phyloP scores from a whole-genome alignment of 1,140 invertebrate species.

The Bombus superbus region DNA sequence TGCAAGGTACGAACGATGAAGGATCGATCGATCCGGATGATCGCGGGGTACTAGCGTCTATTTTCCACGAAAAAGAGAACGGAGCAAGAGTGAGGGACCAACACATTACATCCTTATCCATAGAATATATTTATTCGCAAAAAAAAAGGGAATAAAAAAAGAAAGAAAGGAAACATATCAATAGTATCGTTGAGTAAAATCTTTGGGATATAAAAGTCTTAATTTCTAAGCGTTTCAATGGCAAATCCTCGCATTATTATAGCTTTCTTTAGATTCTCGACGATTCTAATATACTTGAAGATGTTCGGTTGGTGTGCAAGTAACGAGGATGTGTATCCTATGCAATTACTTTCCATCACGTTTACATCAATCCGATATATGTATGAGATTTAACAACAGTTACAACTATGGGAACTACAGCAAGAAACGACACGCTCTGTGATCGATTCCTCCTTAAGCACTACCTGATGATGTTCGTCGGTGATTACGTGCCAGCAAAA shows the following conservation, averaged over 20 bases:
- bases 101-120: slow-evolving; percentile 51
- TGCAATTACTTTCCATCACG: too few relatives aligned
- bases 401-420: neutral
- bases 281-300: too few relatives aligned
- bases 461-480: neutral
- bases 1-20: slow-evolving; percentile 2
- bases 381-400: too few relatives aligned
- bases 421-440: neutral
- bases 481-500: neutral
- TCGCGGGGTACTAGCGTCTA: neutral
- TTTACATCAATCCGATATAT: neutral
- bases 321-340: neutral
- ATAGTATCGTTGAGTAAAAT: slow-evolving; percentile 66
- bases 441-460: neutral
- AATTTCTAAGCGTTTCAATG: slow-evolving; percentile 63
- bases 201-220: slow-evolving; percentile 77
- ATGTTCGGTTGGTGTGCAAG: neutral
- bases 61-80: neutral
- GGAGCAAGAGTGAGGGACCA: slow-evolving; percentile 24
- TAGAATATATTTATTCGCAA: slow-evolving; percentile 71
- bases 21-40: slow-evolving; percentile 9
- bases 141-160: slow-evolving; percentile 56
- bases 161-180: slow-evolving; percentile 51
- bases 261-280: neutral
- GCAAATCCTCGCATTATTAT: neutral